Evolutionary conservation across 2,113 vertebrate species (phyloP).

Genomic region (Corythaixoides concolor): DNA sequence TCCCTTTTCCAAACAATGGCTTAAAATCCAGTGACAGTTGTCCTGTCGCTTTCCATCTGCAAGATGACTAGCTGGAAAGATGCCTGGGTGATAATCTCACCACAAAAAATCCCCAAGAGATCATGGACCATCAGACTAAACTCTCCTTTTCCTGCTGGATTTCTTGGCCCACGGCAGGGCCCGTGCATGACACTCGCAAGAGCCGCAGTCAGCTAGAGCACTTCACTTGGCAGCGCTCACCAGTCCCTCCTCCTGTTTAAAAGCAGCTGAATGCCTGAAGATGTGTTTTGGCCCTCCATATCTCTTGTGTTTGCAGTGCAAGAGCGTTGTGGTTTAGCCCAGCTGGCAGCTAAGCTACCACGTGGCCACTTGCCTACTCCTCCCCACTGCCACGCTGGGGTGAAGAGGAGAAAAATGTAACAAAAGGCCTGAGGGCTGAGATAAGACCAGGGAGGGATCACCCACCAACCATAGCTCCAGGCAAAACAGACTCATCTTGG

Average conservation of each 20-base stretch:
- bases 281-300: neutral
- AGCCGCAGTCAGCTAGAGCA: neutral
- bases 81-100: neutral
- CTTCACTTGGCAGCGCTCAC: neutral
- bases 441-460: no score
- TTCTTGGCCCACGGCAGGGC: neutral
- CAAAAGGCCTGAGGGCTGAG: no score
- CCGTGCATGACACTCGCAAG: fast-evolving
- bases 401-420: no score
- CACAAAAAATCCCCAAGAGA: neutral
- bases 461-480: no score
- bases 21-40: neutral
- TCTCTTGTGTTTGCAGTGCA: neutral
- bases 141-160: neutral
- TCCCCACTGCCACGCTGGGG: no score
- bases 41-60: neutral
- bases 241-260: neutral
- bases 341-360: no score
- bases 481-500: no score
- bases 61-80: neutral
- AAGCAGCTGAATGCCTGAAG: neutral
- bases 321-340: neutral
- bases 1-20: neutral
- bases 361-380: no score
- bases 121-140: neutral